Percentiles rank a stretch among this genome's conserved stretches.
phyloP scores from a whole-genome alignment of 2,797 vertebrate genomes.

The Spinibarbus caldwelli region DNA sequence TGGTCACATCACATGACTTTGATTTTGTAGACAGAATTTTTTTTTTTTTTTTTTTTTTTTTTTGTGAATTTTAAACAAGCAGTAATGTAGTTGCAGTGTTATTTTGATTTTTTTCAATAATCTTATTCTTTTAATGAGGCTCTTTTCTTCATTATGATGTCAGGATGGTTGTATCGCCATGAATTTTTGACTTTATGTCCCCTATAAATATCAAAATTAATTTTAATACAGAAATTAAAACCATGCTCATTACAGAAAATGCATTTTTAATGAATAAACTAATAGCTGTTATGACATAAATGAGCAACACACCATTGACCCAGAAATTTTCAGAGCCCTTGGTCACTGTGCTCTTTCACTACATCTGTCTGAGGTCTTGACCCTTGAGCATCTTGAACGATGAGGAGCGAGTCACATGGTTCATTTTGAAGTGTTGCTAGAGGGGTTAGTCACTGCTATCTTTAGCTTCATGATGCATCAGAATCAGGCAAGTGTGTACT shows the following conservation, averaged over 20 bases:
- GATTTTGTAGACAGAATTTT: no score
- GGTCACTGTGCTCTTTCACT: constrained; percentile 22
- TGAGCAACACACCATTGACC: not conserved
- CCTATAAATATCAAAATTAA: not conserved
- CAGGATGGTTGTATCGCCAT: not conserved
- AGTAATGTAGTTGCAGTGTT: no score
- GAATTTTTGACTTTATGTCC: not conserved
- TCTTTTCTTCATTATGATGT: not conserved
- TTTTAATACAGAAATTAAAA: not conserved
- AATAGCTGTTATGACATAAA: not conserved
- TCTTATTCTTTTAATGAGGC: not conserved
- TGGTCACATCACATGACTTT: no score
- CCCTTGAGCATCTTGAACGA: not conserved
- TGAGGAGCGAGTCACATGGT: constrained; percentile 14
- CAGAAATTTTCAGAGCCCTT: not conserved
- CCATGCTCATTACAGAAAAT: not conserved
- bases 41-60: no score
- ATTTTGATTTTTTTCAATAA: no score
- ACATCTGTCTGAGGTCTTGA: not conserved
- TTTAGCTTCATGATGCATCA: constrained; percentile 1
- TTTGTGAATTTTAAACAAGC: no score
- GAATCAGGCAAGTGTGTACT: not conserved
- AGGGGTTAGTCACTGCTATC: constrained; percentile 14
- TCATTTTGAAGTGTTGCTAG: constrained; percentile 16
- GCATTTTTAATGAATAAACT: not conserved